Evolutionary conservation across 2,797 vertebrate species (phyloP).

Genomic region (Semotilus atromaculatus): DNA sequence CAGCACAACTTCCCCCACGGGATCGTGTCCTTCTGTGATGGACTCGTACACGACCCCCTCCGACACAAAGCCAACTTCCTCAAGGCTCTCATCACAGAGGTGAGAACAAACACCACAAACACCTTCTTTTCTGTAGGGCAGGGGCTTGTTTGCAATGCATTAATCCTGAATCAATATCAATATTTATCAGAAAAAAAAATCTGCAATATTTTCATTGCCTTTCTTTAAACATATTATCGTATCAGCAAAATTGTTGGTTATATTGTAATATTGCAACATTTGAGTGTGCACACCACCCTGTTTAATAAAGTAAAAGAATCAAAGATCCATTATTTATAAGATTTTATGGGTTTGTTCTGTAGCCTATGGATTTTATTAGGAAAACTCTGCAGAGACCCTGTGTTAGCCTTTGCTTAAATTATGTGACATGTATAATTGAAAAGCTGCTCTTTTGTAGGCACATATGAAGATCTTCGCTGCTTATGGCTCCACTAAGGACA

Average conservation of each 20-base stretch:
- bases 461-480: constrained; percentile 93
- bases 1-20: constrained; percentile 99
- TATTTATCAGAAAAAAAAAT: not conserved
- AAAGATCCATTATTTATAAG: not conserved
- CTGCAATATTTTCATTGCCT: too few relatives aligned
- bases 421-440: not conserved
- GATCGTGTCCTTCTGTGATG: constrained; percentile 95
- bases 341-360: not conserved
- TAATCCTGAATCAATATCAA: not conserved
- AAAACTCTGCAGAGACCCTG: not conserved
- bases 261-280: not conserved
- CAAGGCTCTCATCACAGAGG: constrained; percentile 89
- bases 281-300: not conserved
- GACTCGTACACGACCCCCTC: constrained; percentile 94
- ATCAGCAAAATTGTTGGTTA: not conserved
- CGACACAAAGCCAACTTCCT: constrained; percentile 98
- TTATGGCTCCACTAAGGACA: constrained; percentile 96
- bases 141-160: not conserved
- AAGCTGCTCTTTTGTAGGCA: constrained; percentile 73
- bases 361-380: not conserved
- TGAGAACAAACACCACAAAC: constrained; percentile 58
- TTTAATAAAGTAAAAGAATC: not conserved
- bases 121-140: too few relatives aligned
- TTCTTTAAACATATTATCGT: too few relatives aligned
- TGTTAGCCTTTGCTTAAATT: not conserved